Percentiles rank a stretch among this genome's conserved stretches.
Conservation (phyloP, 2,797 vertebrate species). For the Tachyglossus aculeatus region DNA sequence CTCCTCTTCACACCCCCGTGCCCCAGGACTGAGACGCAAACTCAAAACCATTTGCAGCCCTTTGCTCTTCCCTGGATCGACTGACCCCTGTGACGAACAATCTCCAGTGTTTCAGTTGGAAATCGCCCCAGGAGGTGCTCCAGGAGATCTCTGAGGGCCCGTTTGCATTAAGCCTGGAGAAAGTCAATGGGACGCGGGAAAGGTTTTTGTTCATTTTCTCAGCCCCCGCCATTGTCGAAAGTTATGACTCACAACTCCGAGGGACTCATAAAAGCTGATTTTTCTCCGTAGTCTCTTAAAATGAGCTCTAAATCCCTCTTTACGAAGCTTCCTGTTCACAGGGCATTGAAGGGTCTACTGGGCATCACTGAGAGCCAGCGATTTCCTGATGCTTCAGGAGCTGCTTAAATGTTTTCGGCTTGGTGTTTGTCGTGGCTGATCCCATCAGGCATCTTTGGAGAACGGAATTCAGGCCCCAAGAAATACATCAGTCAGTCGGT, state of each 20-base stretch:
- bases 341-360: constrained; percentile 32
- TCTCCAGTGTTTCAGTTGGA: constrained; percentile 6
- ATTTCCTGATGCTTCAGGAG: constrained; percentile 8
- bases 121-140: constrained; percentile 1
- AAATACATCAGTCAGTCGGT: no score
- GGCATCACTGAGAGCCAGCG: background rate
- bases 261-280: constrained; percentile 62
- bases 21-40: background rate
- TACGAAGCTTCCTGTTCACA: constrained; percentile 42
- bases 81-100: constrained; percentile 27
- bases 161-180: constrained; percentile 49
- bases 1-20: background rate
- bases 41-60: constrained; percentile 21
- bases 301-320: constrained; percentile 45
- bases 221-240: constrained; percentile 35
- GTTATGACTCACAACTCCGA: constrained; percentile 54
- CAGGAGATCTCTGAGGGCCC: constrained; percentile 10
- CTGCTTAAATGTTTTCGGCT: fast-evolving
- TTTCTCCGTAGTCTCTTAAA: constrained; percentile 51
- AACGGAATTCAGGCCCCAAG: no score
- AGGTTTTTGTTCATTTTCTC: constrained; percentile 26
- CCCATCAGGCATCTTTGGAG: no score
- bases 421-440: no score
- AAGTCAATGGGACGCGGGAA: background rate
- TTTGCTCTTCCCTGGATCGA: background rate